Evolutionary conservation across 2,113 vertebrate genomes (phyloP).

Genomic region (Macaca mulatta): DNA sequence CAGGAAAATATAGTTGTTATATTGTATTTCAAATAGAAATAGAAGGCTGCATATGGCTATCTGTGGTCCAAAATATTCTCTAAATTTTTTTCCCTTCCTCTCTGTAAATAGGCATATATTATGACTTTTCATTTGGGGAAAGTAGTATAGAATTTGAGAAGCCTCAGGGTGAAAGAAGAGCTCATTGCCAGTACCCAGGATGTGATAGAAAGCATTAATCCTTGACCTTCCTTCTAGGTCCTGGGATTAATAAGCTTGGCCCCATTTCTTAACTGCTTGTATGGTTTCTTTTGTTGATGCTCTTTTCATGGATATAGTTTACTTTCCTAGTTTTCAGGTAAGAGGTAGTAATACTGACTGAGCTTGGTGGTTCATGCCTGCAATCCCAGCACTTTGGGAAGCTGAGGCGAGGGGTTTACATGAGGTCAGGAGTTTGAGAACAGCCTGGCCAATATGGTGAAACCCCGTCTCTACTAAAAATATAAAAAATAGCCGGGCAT

Average conservation of each 20-base stretch:
- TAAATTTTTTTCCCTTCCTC: constrained; percentile 5
- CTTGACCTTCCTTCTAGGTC: not conserved
- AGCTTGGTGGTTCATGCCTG: too few relatives aligned
- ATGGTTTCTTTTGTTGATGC: constrained; percentile 16
- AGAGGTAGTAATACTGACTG: constrained; percentile 10
- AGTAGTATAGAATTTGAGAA: constrained; percentile 28
- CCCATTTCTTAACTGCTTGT: constrained; percentile 5
- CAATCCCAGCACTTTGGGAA: too few relatives aligned
- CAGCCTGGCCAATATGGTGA: too few relatives aligned
- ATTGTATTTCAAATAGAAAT: constrained; percentile 40
- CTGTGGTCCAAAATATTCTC: not conserved
- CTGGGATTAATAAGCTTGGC: not conserved
- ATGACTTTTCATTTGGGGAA: constrained; percentile 46
- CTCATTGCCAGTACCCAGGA: not conserved
- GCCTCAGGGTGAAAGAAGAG: not conserved
- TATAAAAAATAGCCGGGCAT: too few relatives aligned
- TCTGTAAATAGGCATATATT: constrained; percentile 34
- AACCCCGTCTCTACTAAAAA: too few relatives aligned
- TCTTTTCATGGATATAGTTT: constrained; percentile 9
- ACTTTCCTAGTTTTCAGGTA: not conserved
- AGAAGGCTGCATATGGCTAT: not conserved
- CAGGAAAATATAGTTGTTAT: not conserved
- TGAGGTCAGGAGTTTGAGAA: too few relatives aligned
- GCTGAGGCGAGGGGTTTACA: too few relatives aligned
- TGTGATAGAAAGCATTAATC: constrained; percentile 15